These are phyloP conservation scores for Anthoscopus minutus DNA, from an alignment of 2,113 vertebrate genomes.

Conservation along the genomic window DNA sequence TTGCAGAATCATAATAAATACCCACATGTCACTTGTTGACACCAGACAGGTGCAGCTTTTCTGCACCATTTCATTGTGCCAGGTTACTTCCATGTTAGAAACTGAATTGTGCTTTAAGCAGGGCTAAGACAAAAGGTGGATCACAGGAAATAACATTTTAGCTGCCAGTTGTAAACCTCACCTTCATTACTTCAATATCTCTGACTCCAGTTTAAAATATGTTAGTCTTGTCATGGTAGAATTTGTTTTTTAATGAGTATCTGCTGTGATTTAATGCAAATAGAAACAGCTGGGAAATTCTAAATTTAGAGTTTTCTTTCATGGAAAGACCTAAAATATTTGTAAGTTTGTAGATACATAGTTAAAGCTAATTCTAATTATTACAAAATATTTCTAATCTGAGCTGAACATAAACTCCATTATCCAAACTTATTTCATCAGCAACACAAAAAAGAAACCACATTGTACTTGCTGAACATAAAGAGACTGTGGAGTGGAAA, in stretches of 20 bases:
- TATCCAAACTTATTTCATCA: not conserved
- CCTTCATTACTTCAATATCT: not conserved
- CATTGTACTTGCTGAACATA: not conserved
- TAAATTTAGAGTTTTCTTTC: not conserved
- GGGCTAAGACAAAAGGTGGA: not conserved
- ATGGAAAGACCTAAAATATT: not conserved
- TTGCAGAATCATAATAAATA: not conserved
- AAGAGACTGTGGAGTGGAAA: not conserved
- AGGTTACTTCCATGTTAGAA: not conserved
- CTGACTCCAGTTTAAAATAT: not conserved
- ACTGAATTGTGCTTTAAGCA: not conserved
- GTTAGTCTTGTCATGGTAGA: not conserved
- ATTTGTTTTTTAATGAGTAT: not conserved
- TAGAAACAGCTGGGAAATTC: not conserved
- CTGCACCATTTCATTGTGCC: not conserved
- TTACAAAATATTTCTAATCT: not conserved
- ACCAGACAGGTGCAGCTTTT: not conserved
- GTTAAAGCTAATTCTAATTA: not conserved
- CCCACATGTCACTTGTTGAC: not conserved
- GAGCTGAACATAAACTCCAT: not conserved
- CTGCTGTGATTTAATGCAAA: not conserved
- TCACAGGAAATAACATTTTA: not conserved
- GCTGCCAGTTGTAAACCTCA: not conserved
- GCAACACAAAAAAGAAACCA: not conserved
- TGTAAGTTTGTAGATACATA: not conserved